These are phyloP conservation scores for Dasypus novemcinctus DNA, from an alignment of 2,113 vertebrate genomes.

Conservation along the genomic window DNA sequence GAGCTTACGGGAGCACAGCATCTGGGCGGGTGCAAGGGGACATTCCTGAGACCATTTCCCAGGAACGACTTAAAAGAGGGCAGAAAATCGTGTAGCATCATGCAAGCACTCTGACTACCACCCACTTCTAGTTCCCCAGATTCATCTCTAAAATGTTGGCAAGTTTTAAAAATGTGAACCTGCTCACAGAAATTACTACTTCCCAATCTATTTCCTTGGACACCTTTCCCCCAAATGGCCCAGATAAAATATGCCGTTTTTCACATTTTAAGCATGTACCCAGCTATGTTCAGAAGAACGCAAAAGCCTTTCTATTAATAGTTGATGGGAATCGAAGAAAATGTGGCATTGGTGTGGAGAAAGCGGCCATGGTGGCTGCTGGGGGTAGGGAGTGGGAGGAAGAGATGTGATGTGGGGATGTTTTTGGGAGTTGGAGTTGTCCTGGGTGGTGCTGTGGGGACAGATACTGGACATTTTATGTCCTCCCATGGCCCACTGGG, in stretches of 20 bases:
- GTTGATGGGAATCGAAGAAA: no score
- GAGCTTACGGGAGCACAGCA: accelerated
- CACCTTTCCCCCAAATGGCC: not conserved
- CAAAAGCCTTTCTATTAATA: accelerated
- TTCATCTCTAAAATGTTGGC: not conserved
- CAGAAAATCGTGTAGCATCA: not conserved
- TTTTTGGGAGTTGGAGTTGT: no score
- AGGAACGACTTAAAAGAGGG: accelerated
- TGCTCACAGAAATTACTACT: not conserved
- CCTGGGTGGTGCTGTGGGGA: no score
- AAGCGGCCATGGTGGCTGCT: no score
- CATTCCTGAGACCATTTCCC: not conserved
- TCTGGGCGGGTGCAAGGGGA: not conserved
- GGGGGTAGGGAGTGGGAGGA: no score
- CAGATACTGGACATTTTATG: no score
- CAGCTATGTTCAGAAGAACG: not conserved
- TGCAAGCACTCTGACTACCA: accelerated
- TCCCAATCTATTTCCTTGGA: not conserved
- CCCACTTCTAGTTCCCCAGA: not conserved
- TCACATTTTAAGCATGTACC: not conserved
- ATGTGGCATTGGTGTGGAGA: no score
- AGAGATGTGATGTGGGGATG: no score
- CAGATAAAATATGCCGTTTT: not conserved
- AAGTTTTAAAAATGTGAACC: not conserved
- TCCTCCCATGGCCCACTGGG: no score